Conservation (phyloP, 2,888 invertebrate species). For the Hololepta plana region DNA sequence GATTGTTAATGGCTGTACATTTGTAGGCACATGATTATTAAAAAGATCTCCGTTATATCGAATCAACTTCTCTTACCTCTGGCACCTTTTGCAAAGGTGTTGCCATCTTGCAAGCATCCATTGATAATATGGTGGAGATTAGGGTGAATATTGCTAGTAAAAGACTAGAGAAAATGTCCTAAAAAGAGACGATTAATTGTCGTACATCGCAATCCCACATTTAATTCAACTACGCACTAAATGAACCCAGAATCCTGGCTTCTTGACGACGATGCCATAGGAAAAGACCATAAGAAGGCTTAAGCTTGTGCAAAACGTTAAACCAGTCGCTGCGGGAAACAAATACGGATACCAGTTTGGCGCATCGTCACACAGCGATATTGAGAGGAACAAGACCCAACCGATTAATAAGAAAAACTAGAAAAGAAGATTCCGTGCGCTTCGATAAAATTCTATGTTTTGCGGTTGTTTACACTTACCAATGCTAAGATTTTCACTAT, state of each 20-base stretch:
- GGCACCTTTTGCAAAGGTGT: constrained; percentile 10
- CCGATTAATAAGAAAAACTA: constrained; percentile 7
- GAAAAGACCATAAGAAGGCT: constrained; percentile 12
- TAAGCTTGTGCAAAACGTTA: constrained; percentile 6
- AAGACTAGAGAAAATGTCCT: constrained; percentile 11
- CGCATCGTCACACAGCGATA: constrained; percentile 7
- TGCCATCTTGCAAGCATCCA: constrained; percentile 7
- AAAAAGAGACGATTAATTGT: constrained; percentile 6
- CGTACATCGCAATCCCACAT: background rate
- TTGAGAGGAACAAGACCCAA: constrained; percentile 8
- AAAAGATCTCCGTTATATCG: no score
- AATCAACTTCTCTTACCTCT: constrained; percentile 11
- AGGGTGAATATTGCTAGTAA: constrained; percentile 10
- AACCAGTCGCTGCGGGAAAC: constrained; percentile 6
- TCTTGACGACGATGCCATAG: constrained; percentile 9
- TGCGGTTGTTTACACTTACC: constrained; percentile 10
- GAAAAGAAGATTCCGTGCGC: no score
- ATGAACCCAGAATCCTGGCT: constrained; percentile 12
- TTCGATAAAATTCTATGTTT: background rate
- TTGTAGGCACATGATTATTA: background rate
- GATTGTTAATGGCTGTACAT: constrained; percentile 11
- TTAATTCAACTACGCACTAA: constrained; percentile 10
- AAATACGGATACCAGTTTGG: constrained; percentile 7
- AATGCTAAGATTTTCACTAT: constrained; percentile 11
- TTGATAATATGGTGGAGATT: constrained; percentile 8